Percentiles rank a stretch among this genome's conserved stretches.
These are phyloP conservation scores for Lasiommata megera DNA, from an alignment of 2,888 invertebrate genomes.

Conservation along the genomic window DNA sequence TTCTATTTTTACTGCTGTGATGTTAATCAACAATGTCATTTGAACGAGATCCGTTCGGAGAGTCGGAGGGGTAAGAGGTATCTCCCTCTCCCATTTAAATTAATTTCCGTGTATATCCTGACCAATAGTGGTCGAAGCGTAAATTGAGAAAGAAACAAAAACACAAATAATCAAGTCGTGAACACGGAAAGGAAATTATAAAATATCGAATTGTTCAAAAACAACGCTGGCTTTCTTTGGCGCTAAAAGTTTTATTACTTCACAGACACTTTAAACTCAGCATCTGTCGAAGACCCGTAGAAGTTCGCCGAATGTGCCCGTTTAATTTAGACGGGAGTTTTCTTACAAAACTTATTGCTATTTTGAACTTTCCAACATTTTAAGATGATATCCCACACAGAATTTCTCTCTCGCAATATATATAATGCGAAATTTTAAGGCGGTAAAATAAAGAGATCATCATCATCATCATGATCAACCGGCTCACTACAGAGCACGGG, in stretches of 20 bases:
- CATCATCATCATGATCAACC: too few species aligned
- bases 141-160: not conserved
- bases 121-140: too few species aligned
- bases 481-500: too few species aligned
- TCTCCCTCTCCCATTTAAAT: too few species aligned
- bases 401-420: too few species aligned
- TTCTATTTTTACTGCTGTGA: too few species aligned
- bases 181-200: conserved; percentile 5
- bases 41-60: too few species aligned
- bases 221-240: conserved; percentile 2
- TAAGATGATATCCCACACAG: not conserved
- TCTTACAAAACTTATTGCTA: not conserved
- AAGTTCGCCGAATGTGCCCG: conserved; percentile 4
- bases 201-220: conserved; percentile 4
- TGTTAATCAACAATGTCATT: too few species aligned
- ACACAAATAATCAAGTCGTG: not conserved
- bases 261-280: conserved; percentile 13
- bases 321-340: conserved; percentile 13
- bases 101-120: too few species aligned
- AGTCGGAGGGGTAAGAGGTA: too few species aligned
- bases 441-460: too few species aligned
- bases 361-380: not conserved
- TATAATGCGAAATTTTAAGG: too few species aligned
- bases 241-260: conserved; percentile 19
- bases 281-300: conserved; percentile 11